Evolutionary conservation across 2,797 vertebrate species (phyloP).

Genomic region (Spinibarbus caldwelli): DNA sequence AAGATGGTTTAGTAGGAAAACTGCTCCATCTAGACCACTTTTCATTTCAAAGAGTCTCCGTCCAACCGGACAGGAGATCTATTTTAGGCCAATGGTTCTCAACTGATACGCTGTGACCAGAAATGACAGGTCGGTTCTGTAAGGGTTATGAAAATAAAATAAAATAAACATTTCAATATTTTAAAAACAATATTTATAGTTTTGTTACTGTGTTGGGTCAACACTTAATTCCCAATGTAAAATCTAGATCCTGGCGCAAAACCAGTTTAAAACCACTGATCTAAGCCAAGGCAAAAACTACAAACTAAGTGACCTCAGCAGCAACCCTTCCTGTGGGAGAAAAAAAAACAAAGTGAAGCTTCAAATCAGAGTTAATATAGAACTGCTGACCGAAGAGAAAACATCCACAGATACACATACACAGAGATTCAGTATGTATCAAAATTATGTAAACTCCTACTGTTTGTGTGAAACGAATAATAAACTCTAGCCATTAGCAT

Average conservation of each 20-base stretch:
- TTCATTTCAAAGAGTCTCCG: not conserved
- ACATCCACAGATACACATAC: conserved; percentile 29
- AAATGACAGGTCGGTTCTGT: not conserved
- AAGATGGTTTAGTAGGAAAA: not conserved
- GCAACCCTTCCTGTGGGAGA: conserved; percentile 25
- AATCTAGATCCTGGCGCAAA: not conserved
- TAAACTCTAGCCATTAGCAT: conserved; percentile 44
- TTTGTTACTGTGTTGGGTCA: not conserved
- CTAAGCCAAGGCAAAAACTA: not conserved
- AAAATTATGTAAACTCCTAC: conserved; percentile 35
- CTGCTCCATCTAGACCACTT: conserved; percentile 8
- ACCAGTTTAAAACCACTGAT: not conserved
- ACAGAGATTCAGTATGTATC: not conserved
- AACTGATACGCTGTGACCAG: not conserved
- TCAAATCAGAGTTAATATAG: no score
- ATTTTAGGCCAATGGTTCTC: not conserved
- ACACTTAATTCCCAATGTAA: not conserved
- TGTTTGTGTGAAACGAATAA: conserved; percentile 40
- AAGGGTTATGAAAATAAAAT: not conserved
- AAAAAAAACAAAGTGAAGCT: no score
- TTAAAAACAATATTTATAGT: not conserved
- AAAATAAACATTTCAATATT: not conserved
- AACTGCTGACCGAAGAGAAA: no score
- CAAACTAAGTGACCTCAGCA: conserved; percentile 29
- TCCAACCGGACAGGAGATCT: not conserved